A percentile compares a stretch with the other conserved stretches of the same genome.
Conservation (phyloP, 92 coral and sea anemone genomes). For the Heteractis magnifica region DNA sequence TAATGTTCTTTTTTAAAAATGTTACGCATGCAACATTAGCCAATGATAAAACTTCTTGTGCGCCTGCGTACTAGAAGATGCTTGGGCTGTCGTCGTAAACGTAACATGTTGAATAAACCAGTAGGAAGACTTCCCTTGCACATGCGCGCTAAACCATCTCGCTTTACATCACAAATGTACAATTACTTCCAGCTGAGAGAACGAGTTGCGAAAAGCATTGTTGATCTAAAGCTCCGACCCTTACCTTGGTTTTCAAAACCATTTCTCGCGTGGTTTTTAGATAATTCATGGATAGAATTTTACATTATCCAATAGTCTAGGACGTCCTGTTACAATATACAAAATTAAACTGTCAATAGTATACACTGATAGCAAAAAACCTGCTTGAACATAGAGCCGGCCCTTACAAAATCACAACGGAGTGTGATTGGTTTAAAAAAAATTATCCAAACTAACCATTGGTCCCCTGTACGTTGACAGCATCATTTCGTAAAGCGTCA, state of each 20-base stretch:
- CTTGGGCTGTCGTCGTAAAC: background rate
- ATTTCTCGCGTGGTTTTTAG: too few species aligned
- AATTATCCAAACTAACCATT: background rate
- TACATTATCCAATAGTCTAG: too few species aligned
- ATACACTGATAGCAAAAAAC: too few species aligned
- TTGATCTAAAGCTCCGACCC: too few species aligned
- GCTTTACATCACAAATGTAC: background rate
- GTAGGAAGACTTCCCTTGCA: background rate
- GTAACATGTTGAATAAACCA: background rate
- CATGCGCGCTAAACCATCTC: background rate
- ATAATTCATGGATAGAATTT: too few species aligned
- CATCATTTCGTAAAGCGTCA: constrained; percentile 51
- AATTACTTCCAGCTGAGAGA: background rate
- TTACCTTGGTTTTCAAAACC: too few species aligned
- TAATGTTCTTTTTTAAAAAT: background rate
- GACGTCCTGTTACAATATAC: too few species aligned
- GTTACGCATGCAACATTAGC: background rate
- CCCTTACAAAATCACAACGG: too few species aligned
- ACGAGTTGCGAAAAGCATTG: too few species aligned
- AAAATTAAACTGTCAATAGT: too few species aligned
- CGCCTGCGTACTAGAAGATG: background rate
- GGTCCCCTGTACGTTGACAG: constrained; percentile 22
- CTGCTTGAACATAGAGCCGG: too few species aligned
- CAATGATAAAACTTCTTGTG: background rate
- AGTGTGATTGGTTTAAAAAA: too few species aligned